These are phyloP conservation scores for Synanceia verrucosa DNA, from an alignment of 2,797 vertebrate species.

Conservation along the genomic window DNA sequence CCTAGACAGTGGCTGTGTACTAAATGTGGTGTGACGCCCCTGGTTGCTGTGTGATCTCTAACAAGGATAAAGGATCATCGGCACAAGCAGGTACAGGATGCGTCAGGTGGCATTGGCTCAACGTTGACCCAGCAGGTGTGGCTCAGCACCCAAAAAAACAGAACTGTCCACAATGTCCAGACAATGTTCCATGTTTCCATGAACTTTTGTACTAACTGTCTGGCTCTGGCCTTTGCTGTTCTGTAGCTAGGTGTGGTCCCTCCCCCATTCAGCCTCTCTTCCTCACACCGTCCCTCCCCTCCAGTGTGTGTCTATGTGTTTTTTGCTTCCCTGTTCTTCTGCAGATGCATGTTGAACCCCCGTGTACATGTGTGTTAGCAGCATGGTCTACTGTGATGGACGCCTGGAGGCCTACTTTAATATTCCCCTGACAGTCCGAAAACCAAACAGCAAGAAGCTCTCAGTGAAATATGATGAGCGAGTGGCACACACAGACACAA, in stretches of 20 bases:
- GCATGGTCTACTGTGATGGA: slow-evolving; percentile 77
- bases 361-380: slow-evolving; percentile 68
- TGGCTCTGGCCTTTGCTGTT: slow-evolving; percentile 70
- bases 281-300: background rate
- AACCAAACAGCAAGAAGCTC: slow-evolving; percentile 26
- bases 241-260: slow-evolving; percentile 71
- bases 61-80: background rate
- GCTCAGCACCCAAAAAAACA: slow-evolving; percentile 28
- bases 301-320: slow-evolving; percentile 48
- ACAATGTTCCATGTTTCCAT: slow-evolving; percentile 69
- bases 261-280: slow-evolving; percentile 12
- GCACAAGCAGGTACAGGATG: slow-evolving; percentile 1
- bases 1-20: too few species aligned
- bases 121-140: slow-evolving; percentile 19
- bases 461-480: slow-evolving; percentile 26
- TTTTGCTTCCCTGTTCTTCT: slow-evolving; percentile 53
- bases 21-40: too few species aligned
- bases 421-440: slow-evolving; percentile 9
- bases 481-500: slow-evolving; percentile 10
- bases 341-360: slow-evolving; percentile 73
- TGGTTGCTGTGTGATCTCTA: slow-evolving; percentile 3
- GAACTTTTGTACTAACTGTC: slow-evolving; percentile 71
- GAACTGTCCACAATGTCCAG: slow-evolving; percentile 53
- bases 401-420: slow-evolving; percentile 37
- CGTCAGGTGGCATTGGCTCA: background rate